Percentiles rank a stretch among this genome's conserved stretches.
Evolutionary conservation across 2,888 invertebrate genomes (phyloP).

Genomic region (Sialis lutaria): DNA sequence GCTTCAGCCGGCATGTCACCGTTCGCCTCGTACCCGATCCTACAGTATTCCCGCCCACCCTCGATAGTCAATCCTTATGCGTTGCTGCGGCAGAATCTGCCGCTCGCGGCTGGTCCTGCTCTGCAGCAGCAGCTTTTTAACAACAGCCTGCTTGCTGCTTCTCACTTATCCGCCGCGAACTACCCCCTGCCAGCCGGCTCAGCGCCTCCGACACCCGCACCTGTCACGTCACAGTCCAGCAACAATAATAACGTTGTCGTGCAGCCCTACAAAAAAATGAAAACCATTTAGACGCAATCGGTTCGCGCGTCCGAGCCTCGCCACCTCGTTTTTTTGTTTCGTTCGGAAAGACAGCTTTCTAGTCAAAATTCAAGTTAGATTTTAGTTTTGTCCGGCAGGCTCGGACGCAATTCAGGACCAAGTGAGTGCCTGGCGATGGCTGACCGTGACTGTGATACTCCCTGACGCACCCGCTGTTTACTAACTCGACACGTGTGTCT

Average conservation of each 20-base stretch:
- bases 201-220: conserved; percentile 27
- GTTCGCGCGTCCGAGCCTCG: background rate
- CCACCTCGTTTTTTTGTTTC: background rate
- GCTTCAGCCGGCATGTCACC: conserved; percentile 17
- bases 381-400: background rate
- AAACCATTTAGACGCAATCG: conserved; percentile 49
- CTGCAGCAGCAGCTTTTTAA: conserved; percentile 28
- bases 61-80: conserved; percentile 12
- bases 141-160: conserved; percentile 14
- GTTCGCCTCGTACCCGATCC: conserved; percentile 18
- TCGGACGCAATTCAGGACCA: conserved; percentile 14
- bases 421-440: conserved; percentile 23
- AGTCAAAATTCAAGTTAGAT: conserved; percentile 3
- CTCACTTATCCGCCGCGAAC: conserved; percentile 27
- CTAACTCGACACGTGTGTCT: conserved; percentile 2
- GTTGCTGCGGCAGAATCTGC: conserved; percentile 18
- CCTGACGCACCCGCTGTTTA: background rate
- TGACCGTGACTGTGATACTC: conserved; percentile 6
- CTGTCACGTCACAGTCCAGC: conserved; percentile 26
- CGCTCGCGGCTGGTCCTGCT: conserved; percentile 23
- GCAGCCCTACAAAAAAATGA: conserved; percentile 83
- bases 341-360: conserved; percentile 4
- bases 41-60: conserved; percentile 3
- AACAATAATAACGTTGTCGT: conserved; percentile 37
- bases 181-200: conserved; percentile 35